Evolutionary conservation across 2,113 vertebrate species (phyloP).

Genomic region (Pteruthius melanotis): DNA sequence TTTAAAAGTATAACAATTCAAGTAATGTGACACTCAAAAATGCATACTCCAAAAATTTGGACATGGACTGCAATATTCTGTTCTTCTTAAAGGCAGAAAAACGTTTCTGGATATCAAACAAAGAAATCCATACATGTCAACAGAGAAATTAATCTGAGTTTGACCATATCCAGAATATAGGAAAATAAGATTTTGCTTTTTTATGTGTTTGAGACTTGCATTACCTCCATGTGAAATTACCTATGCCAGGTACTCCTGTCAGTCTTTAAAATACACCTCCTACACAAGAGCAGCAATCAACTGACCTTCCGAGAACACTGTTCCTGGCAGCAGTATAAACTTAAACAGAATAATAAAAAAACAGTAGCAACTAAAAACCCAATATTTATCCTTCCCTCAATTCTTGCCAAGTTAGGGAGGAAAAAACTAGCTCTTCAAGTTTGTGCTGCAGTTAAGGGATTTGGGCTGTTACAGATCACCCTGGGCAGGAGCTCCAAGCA

Average conservation of each 20-base stretch:
- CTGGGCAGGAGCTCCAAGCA: background rate
- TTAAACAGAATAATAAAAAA: background rate
- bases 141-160: background rate
- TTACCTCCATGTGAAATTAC: background rate
- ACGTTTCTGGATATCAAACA: background rate
- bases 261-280: background rate
- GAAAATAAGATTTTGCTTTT: background rate
- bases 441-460: background rate
- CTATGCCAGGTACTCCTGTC: background rate
- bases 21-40: background rate
- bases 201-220: background rate
- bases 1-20: background rate
- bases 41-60: background rate
- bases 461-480: background rate
- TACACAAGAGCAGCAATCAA: background rate
- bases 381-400: background rate
- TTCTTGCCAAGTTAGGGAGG: background rate
- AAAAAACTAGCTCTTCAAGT: background rate
- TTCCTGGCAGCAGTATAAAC: background rate
- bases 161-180: background rate
- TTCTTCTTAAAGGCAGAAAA: background rate
- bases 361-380: background rate
- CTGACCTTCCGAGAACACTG: background rate
- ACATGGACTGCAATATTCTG: background rate
- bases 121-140: background rate